A percentile compares a stretch with the other conserved stretches of the same genome.
phyloP scores from a whole-genome alignment of 2,888 invertebrate genomes.

The Melinaea menophilus region DNA sequence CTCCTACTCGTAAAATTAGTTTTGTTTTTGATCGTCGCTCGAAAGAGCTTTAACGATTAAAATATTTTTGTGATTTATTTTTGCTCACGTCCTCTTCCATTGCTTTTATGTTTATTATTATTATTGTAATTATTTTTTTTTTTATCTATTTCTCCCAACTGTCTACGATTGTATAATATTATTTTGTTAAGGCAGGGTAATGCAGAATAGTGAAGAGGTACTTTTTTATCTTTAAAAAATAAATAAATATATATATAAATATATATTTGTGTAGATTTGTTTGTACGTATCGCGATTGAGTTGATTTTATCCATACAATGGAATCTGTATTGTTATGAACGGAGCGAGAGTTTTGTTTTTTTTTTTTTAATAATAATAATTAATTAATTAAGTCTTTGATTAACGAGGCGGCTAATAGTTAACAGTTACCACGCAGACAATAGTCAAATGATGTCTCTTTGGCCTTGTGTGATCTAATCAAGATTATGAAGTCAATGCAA shows the following conservation, averaged over 20 bases:
- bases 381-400: constrained; percentile 62
- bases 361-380: constrained; percentile 37
- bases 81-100: constrained; percentile 75
- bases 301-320: constrained; percentile 75
- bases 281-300: constrained; percentile 74
- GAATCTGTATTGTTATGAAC: constrained; percentile 74
- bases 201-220: constrained; percentile 75
- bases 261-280: constrained; percentile 50
- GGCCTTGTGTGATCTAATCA: constrained; percentile 36
- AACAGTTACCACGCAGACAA: constrained; percentile 73
- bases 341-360: constrained; percentile 71
- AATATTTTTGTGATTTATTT: constrained; percentile 68
- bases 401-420: constrained; percentile 73
- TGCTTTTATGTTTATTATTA: constrained; percentile 59
- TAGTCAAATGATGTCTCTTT: constrained; percentile 74
- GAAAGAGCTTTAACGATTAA: constrained; percentile 56
- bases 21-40: constrained; percentile 33
- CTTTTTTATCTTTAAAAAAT: constrained; percentile 62
- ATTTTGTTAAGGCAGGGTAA: constrained; percentile 77
- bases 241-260: too few relatives aligned
- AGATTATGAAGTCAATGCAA: constrained; percentile 68
- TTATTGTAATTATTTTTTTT: too few relatives aligned
- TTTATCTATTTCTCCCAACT: constrained; percentile 54
- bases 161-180: constrained; percentile 70
- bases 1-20: constrained; percentile 28